Base-by-base conservation (phyloP, 2,888 invertebrate genomes). In the Eugnorisma glareosa region DNA sequence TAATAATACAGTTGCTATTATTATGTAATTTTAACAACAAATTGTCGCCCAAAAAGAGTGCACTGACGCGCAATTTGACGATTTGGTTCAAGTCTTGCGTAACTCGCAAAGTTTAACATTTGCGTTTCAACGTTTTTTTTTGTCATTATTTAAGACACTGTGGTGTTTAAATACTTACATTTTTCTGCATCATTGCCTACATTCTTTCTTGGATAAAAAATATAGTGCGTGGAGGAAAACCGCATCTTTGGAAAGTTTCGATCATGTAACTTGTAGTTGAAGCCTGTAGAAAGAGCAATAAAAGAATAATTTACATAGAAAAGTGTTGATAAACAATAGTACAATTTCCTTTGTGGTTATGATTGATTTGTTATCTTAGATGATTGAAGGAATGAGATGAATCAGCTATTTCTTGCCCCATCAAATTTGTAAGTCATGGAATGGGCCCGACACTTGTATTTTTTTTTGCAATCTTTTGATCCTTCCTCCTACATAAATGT, bases 1-100 rank as follows among this genome's bases (percentile, higher is more conserved):
- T 84, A 83, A 75, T 86, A 57, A 77, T 74, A 66, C 31, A 71
- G 67, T 18, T 77, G 86, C 35, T 35, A 61, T 31, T 61, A 57
- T 86, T 75, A 82, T 70, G 67, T 78, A 74, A 82, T 75, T 73
- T 67, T 21, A 28, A 21, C 28, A 37, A 61, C 35, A 63, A 35
- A 68, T 64, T 43, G 51, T 59, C 4, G 13, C 51, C 59, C 13
- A 66, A 75, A 75, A 72, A 69, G n/a, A 73, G 45, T 15, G 43
- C 67, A 63, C 37, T 48, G 35, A 66, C 35, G 13, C 24, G 31
- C 43, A 69, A 75, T 83, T 69, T 85, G 68, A 72, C 37, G 66
- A 75, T 54, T 63, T 43, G 28, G 21, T 63, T 67, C 28, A 67
- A 37, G 54, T 72, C 45, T 81, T 84, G 48, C 66, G 54, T 69